Conservation (phyloP, 2,113 vertebrate genomes). For the Crypturellus undulatus region DNA sequence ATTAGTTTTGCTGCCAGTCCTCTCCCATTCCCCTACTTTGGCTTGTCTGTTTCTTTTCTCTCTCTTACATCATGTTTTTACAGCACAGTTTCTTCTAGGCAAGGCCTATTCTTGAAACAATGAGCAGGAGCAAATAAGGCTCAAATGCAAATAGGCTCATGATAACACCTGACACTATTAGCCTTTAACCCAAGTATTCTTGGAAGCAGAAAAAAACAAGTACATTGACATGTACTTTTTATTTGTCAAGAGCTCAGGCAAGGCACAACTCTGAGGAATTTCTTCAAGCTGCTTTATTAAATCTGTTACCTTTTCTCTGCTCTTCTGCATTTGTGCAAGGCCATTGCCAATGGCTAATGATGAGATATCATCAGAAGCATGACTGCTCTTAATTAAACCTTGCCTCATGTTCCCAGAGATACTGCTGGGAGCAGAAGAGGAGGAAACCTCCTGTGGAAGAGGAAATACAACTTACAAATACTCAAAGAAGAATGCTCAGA, state of each 20-base stretch:
- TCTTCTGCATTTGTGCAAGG: conserved; percentile 15
- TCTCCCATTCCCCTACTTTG: neutral
- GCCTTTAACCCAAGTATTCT: neutral
- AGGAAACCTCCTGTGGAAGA: conserved; percentile 37
- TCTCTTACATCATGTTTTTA: neutral
- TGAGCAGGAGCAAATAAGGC: neutral
- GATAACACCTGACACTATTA: neutral
- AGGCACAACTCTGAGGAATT: neutral
- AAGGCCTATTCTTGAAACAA: conserved; percentile 26
- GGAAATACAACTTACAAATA: conserved; percentile 13
- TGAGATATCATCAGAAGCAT: conserved; percentile 59
- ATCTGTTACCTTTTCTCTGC: neutral
- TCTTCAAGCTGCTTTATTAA: conserved; percentile 37
- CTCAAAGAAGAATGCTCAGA: neutral
- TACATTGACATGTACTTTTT: neutral
- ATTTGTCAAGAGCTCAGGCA: neutral
- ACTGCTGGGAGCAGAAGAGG: conserved; percentile 37
- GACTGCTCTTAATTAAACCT: conserved; percentile 66
- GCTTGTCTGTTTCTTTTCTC: neutral
- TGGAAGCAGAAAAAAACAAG: neutral
- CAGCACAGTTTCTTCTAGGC: neutral
- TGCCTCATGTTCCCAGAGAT: conserved; percentile 50
- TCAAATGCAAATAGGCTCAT: neutral
- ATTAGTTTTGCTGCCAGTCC: neutral
- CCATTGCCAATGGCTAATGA: conserved; percentile 46